Base-by-base conservation (phyloP, 1,140 invertebrate species). In the Callitettix versicolor region DNA sequence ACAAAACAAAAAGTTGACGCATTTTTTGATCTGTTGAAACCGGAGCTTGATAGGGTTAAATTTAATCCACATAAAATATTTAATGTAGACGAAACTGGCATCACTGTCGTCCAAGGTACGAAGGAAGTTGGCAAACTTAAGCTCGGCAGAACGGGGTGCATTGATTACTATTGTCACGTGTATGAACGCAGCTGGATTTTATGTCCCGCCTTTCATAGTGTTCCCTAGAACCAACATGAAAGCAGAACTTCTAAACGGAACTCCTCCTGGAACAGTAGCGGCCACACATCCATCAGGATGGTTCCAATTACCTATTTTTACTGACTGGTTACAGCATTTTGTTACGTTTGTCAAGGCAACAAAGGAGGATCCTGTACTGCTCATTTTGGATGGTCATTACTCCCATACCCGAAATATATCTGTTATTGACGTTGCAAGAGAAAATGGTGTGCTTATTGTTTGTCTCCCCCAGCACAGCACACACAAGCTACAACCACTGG, bases 141-240 rank as follows among this genome's bases (percentile, higher is more conserved):
- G 60, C 48, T 64, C 61, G 52, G 65, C 61, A 47, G 67, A 71
- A 64, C 60, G 65, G 44, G 67, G 68, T 11, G 50, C 57, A 9
- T 49, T 60, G 9, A 55, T 66, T 1, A 69, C 69, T 38, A 57
- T 65, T 42, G 65, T 62, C 41, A 63, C 57, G 57, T 68, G 66
- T 58, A 51, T 33, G 26, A 71, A 63, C 62, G 72, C 72, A 26
- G 15, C 56, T 47, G 71, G 69, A 5, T 67, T 65, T 46, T 43
- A 44, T 17, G 58, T 75, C 11, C 70, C 71, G 17, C 71, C 71
- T 12, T 60, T 69, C 26, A 62, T 74, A 33, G 60, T 74, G 41
- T 74, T 72, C 61, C 69, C 71, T 1, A 47, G 68, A 26, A 59
- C 60, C 18, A 61, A 60, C 43, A 68, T 52, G 33, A 57, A 68